Evolutionary conservation across 2,888 invertebrate species (phyloP).

Genomic region (Caenorhabditis sp.): DNA sequence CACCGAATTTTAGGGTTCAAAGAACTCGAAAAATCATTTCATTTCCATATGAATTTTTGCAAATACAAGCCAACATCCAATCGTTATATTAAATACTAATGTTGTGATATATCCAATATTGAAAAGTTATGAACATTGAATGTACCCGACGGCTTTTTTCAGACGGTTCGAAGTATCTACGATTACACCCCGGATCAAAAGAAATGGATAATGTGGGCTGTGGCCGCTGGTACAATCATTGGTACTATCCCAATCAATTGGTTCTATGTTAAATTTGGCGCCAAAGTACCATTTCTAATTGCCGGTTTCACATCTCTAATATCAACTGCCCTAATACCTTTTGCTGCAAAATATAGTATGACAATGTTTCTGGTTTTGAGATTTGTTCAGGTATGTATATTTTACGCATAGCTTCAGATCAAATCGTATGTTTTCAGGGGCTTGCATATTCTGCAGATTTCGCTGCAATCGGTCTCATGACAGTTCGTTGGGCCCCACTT

Average conservation of each 20-base stretch:
- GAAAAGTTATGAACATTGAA: no score
- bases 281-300: conserved; percentile 46
- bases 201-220: conserved; percentile 56
- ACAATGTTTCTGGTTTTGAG: conserved; percentile 28
- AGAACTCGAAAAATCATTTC: no score
- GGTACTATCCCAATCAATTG: conserved; percentile 60
- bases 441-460: conserved; percentile 53
- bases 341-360: conserved; percentile 40
- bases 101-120: no score
- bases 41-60: no score
- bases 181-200: conserved; percentile 52
- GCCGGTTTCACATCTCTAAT: conserved; percentile 44
- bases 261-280: conserved; percentile 57
- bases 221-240: conserved; percentile 59
- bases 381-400: conserved; percentile 39
- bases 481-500: conserved; percentile 61
- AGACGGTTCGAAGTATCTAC: conserved; percentile 36
- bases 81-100: no score
- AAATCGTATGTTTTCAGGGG: conserved; percentile 24
- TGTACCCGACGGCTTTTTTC: not conserved
- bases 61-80: no score
- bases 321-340: conserved; percentile 46
- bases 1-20: no score
- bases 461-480: conserved; percentile 54
- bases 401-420: no score